phyloP scores from a whole-genome alignment of 2,888 invertebrate species.

The Scelioninae gen. 1 region DNA sequence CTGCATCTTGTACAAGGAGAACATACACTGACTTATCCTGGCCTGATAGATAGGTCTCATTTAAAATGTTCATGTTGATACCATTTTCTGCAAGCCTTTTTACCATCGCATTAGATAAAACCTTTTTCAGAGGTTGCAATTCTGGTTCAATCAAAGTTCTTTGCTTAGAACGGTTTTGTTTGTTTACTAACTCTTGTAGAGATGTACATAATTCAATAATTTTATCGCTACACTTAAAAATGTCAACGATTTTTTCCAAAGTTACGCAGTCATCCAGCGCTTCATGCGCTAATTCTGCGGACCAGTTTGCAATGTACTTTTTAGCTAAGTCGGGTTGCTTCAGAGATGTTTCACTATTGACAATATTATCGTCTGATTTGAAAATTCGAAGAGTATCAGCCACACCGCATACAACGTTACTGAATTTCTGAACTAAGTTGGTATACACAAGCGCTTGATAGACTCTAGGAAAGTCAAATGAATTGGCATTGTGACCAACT shows the following conservation, averaged over 20 bases:
- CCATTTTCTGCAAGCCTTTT: too few species aligned
- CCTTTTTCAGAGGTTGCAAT: too few species aligned
- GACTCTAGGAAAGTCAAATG: slow-evolving; percentile 37
- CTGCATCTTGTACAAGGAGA: too few species aligned
- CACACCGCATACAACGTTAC: slow-evolving; percentile 13
- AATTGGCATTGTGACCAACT: slow-evolving; percentile 35
- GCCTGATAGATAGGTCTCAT: too few species aligned
- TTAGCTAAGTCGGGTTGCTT: neutral
- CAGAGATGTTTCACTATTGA: neutral
- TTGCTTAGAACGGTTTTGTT: too few species aligned
- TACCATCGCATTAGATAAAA: too few species aligned
- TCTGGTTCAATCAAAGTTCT: too few species aligned
- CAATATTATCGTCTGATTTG: neutral
- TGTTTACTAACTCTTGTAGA: too few species aligned
- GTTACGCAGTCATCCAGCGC: neutral
- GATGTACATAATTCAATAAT: neutral
- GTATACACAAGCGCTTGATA: slow-evolving; percentile 5
- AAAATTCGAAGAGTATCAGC: slow-evolving; percentile 31
- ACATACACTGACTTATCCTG: too few species aligned
- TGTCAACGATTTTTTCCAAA: neutral
- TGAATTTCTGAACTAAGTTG: slow-evolving; percentile 21
- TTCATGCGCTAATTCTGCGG: neutral
- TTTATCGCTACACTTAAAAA: neutral
- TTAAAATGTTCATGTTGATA: too few species aligned
- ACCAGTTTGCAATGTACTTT: neutral